Conservation (phyloP, 2,888 invertebrate species). For the Microctonus hyperodae region DNA sequence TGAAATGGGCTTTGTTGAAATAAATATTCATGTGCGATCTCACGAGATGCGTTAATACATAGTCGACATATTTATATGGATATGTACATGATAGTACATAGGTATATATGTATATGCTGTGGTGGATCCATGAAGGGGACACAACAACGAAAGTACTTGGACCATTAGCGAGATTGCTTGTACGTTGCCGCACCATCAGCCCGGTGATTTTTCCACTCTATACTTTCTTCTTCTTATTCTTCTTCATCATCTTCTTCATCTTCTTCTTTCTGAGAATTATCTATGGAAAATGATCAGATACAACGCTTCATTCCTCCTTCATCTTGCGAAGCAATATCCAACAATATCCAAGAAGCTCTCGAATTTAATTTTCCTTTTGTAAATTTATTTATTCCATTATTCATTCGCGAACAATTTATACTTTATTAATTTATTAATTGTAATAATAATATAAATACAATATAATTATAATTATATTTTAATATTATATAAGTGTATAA, state of each 20-base stretch:
- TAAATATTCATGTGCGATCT: slow-evolving; percentile 49
- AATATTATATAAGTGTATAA: not conserved
- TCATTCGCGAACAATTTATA: no score
- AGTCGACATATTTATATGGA: slow-evolving; percentile 8
- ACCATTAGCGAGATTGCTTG: slow-evolving; percentile 60
- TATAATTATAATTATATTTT: not conserved
- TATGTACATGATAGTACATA: not conserved
- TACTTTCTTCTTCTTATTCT: not conserved
- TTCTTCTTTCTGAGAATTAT: not conserved
- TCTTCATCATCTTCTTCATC: not conserved
- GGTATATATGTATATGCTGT: slow-evolving; percentile 38
- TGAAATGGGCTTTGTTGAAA: slow-evolving; percentile 49
- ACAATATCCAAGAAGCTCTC: no score
- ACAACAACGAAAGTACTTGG: slow-evolving; percentile 39
- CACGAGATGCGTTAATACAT: not conserved
- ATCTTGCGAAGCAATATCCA: no score
- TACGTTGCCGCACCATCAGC: slow-evolving; percentile 35
- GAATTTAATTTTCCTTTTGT: no score
- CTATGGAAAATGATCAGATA: no score
- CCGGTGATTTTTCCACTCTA: not conserved
- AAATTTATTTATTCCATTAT: no score
- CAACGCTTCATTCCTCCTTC: no score
- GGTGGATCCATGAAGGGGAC: slow-evolving; percentile 47
- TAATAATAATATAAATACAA: no score
- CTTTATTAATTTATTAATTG: no score